phyloP scores from a whole-genome alignment of 2,113 vertebrate species.

The Ochotona princeps region DNA sequence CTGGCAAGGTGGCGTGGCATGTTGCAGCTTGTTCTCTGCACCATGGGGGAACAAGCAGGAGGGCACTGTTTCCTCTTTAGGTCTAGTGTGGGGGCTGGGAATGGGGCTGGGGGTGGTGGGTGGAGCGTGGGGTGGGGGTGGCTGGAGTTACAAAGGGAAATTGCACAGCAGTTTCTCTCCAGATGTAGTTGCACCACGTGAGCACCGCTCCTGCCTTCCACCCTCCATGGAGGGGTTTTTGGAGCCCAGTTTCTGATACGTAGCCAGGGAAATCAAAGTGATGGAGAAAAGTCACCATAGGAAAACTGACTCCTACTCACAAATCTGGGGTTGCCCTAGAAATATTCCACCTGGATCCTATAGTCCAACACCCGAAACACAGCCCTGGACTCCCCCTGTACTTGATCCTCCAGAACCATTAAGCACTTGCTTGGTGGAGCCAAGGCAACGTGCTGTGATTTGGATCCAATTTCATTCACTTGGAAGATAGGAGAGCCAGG shows the following conservation, averaged over 20 bases:
- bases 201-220: fast-evolving
- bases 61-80: background rate
- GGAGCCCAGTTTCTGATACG: background rate
- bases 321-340: constrained; percentile 4
- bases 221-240: background rate
- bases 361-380: constrained; percentile 1
- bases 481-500: constrained; percentile 57
- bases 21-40: constrained; percentile 57
- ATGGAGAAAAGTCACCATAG: background rate
- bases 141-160: background rate
- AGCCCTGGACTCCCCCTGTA: background rate
- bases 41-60: constrained; percentile 29
- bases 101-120: too few relatives aligned
- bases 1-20: constrained; percentile 65
- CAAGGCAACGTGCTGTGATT: background rate
- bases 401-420: background rate
- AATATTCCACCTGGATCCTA: background rate
- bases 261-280: constrained; percentile 33
- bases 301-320: background rate
- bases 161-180: background rate
- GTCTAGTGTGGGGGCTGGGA: background rate
- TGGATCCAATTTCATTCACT: constrained; percentile 58
- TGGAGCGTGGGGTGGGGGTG: too few relatives aligned
- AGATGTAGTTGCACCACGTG: background rate
- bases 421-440: background rate